Evolutionary conservation across 1,140 invertebrate genomes (phyloP).

Genomic region (Myzus persicae): DNA sequence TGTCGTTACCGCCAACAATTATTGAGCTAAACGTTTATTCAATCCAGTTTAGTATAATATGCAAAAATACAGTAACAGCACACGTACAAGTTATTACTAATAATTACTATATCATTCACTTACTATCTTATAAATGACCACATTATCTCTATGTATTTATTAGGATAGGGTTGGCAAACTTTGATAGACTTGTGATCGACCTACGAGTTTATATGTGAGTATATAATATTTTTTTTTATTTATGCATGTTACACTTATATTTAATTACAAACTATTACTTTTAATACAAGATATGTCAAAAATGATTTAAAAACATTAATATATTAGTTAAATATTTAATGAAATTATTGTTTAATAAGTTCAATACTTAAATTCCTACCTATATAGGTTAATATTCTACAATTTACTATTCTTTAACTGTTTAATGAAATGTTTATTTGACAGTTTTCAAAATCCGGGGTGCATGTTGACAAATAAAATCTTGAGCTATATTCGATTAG

Average conservation of each 20-base stretch:
- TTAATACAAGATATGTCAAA: background rate
- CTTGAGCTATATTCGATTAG: too few relatives aligned
- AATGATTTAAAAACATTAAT: background rate
- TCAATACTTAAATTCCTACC: background rate
- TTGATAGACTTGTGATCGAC: background rate
- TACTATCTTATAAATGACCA: background rate
- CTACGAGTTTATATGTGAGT: too few relatives aligned
- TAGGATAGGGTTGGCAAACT: background rate
- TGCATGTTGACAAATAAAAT: too few relatives aligned
- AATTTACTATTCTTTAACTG: background rate
- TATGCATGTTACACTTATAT: background rate
- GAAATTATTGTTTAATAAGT: background rate
- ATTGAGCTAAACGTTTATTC: background rate
- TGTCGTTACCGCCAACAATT: background rate
- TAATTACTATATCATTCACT: too few relatives aligned
- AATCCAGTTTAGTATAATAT: too few relatives aligned
- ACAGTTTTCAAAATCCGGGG: background rate
- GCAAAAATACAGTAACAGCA: background rate
- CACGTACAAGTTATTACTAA: background rate
- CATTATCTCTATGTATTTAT: background rate
- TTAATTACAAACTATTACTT: background rate
- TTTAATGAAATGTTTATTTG: background rate
- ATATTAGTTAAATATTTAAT: background rate
- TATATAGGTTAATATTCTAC: background rate
- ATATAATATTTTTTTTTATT: too few relatives aligned